phyloP scores from a whole-genome alignment of 2,113 vertebrate species.

The Gallinago undulata region DNA sequence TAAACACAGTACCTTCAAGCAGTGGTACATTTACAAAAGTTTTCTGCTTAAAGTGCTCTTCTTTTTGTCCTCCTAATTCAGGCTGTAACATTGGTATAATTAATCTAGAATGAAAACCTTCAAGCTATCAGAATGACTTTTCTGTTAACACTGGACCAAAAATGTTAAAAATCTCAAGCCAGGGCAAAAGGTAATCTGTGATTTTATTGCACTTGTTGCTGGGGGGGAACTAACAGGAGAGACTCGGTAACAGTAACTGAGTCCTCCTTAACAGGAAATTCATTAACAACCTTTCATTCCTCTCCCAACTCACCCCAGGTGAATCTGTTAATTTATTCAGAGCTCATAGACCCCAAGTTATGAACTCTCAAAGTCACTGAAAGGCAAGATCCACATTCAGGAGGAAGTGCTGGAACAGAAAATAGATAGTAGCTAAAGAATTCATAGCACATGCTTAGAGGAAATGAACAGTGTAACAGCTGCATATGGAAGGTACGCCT shows the following conservation, averaged over 20 bases:
- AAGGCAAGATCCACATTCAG: background rate
- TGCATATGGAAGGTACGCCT: background rate
- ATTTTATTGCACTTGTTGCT: background rate
- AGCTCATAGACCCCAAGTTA: background rate
- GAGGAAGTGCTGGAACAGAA: background rate
- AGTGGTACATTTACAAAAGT: background rate
- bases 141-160: background rate
- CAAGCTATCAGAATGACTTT: background rate
- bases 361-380: background rate
- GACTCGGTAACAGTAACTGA: rapidly evolving
- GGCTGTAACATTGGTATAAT: background rate
- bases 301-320: background rate
- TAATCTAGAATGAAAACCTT: background rate
- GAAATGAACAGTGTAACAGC: background rate
- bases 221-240: background rate
- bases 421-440: background rate
- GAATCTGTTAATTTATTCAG: background rate
- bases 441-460: background rate
- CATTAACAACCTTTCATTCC: background rate
- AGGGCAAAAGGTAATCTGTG: background rate
- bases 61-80: background rate
- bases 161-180: background rate
- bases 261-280: background rate
- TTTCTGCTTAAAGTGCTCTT: background rate
- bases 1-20: background rate